Conservation (phyloP, 2,113 vertebrate species). For the Ptilorrhoa leucosticta region DNA sequence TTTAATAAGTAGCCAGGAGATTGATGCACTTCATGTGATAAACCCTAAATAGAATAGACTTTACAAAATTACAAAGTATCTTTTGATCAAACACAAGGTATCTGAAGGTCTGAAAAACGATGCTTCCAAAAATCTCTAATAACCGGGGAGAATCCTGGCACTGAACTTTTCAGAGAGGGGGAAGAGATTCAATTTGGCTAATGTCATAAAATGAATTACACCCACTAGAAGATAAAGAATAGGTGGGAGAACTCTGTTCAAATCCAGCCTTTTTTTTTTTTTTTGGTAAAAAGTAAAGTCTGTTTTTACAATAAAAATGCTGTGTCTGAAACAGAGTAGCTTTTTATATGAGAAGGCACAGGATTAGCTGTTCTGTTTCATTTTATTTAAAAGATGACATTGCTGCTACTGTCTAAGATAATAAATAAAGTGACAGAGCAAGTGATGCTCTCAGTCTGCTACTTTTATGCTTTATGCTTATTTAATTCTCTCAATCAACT, state of each 20-base stretch:
- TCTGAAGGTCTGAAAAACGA: not conserved
- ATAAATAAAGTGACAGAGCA: not conserved
- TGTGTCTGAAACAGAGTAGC: not conserved
- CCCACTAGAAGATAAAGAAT: not conserved
- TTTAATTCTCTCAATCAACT: not conserved
- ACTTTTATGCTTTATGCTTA: not conserved
- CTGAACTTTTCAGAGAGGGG: not conserved
- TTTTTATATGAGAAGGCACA: not conserved
- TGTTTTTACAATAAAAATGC: conserved; percentile 34
- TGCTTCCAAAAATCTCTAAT: not conserved
- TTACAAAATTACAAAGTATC: not conserved
- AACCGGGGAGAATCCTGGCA: not conserved
- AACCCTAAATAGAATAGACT: not conserved
- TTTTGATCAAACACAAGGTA: not conserved
- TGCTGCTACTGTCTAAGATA: not conserved
- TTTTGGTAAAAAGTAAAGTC: not conserved
- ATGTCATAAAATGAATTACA: not conserved
- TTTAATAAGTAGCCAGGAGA: not conserved
- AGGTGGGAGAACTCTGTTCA: not conserved
- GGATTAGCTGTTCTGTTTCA: not conserved
- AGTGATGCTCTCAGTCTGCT: not conserved
- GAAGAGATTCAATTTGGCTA: not conserved
- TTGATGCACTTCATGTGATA: accelerated
- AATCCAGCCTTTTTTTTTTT: not conserved
- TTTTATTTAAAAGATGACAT: not conserved